Conservation (phyloP, 2,113 vertebrate species). For the Ancistrus triradiatus region DNA sequence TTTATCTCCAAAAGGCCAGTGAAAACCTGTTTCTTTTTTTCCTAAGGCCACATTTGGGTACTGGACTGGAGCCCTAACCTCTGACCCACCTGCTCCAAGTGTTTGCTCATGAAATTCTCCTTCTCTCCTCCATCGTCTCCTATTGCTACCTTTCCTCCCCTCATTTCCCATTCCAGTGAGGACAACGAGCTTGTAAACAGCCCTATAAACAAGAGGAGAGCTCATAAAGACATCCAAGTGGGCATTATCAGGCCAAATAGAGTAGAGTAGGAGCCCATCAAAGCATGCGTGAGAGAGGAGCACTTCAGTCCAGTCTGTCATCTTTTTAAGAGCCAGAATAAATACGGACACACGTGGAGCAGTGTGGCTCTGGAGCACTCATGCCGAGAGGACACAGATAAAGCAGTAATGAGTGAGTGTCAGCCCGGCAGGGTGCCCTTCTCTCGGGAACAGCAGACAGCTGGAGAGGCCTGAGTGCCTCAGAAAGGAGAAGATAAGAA, state of each 20-base stretch:
- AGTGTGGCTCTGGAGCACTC: slow-evolving; percentile 33
- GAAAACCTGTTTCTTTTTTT: neutral
- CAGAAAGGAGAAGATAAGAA: slow-evolving; percentile 44
- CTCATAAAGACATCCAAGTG: slow-evolving; percentile 38
- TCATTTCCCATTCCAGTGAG: slow-evolving; percentile 18
- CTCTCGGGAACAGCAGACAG: slow-evolving; percentile 26
- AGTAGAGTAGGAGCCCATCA: slow-evolving; percentile 40
- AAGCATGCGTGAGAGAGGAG: slow-evolving; percentile 30
- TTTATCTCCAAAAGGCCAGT: neutral
- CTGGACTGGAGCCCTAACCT: neutral
- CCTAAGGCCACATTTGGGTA: neutral
- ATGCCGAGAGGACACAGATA: slow-evolving; percentile 38
- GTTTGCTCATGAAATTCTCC: neutral
- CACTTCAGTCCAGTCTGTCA: slow-evolving; percentile 19
- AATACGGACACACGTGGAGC: slow-evolving; percentile 6
- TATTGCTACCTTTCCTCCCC: neutral
- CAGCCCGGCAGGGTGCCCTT: slow-evolving; percentile 31
- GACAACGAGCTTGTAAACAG: slow-evolving; percentile 39
- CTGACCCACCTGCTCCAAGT: neutral
- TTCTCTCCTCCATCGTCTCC: neutral
- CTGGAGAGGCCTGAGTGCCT: slow-evolving; percentile 40
- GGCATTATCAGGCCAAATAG: slow-evolving; percentile 43
- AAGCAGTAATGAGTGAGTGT: slow-evolving; percentile 33
- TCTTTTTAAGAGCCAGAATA: slow-evolving; percentile 27
- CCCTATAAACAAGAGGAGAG: slow-evolving; percentile 38